Base-by-base conservation (phyloP, 2,888 invertebrate species). In the Cremastinae sp. region DNA sequence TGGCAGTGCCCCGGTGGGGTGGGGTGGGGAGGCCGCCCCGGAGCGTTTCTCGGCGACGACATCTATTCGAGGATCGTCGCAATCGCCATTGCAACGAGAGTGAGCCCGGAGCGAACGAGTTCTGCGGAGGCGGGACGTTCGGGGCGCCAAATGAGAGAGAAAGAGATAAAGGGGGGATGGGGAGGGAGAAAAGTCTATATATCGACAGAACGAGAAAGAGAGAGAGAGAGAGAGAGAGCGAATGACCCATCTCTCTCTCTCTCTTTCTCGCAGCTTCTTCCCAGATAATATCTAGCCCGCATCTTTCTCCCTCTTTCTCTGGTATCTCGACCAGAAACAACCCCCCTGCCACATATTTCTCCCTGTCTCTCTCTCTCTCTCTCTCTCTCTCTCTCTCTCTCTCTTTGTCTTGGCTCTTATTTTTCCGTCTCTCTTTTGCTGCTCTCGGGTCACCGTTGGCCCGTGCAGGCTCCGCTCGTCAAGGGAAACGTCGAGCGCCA, bases 21-120 rank as follows among this genome's bases (percentile, higher is more conserved):
- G 5, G 28, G 28, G 28, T n/a, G n/a, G 5, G 28, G 28, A 28
- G 28, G 28, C 90, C 79, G 85, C 87, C 36, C 87, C 88, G n/a
- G 28, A 28, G 28, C 28, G 28, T 5, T 28, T 28, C 28, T 28
- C 90, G 90, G 81, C 90, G 89, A 41, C 61, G 72, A 65, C 71
- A 41, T 65, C 41, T 41, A 65, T 65, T 65, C 69, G 45, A 22
- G 62, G 38, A 62, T 51, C 54, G 28, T 68, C 66, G 43, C 62
- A 70, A 74, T 69, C 62, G 66, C 65, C 54, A 65, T 51, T 54
- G 53, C 66, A 61, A 47, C 62, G 75, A 74, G 53, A 34, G 20
- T 51, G 20, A 22, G 47, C 18, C 36, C 47, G 20, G 10, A 36
- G 38, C 14, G 58, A 38, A 58, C 16, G 3, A 28, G 34, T 4